These are phyloP conservation scores for Scaptomyza cyrtandrae DNA, from an alignment of 2,888 invertebrate species.

Conservation along the genomic window DNA sequence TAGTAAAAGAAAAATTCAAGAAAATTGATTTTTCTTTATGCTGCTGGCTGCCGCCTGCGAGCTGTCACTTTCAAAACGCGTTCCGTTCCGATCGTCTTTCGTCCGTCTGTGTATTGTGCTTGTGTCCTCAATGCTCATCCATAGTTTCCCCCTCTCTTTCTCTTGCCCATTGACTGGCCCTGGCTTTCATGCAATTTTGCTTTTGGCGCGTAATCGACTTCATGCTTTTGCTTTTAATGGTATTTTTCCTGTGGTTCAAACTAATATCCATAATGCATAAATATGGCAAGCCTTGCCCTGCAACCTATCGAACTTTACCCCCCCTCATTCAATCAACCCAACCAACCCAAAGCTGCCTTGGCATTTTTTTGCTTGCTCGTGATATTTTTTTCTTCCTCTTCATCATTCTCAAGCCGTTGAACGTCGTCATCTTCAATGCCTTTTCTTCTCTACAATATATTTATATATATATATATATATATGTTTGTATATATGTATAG, in stretches of 20 bases:
- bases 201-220: conserved; percentile 80
- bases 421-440: conserved; percentile 42
- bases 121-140: conserved; percentile 46
- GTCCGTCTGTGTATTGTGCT: conserved; percentile 43
- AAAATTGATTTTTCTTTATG: conserved; percentile 77
- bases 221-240: conserved; percentile 81
- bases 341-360: conserved; percentile 64
- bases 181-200: conserved; percentile 68
- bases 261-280: conserved; percentile 81
- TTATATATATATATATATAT: conserved; percentile 42
- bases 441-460: conserved; percentile 6
- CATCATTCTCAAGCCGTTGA: conserved; percentile 43
- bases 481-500: conserved; percentile 29
- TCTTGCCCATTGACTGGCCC: conserved; percentile 57
- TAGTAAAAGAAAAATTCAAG: conserved; percentile 71
- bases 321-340: conserved; percentile 4
- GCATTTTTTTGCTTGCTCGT: conserved; percentile 70
- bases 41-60: conserved; percentile 47
- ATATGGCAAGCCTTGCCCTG: conserved; percentile 67
- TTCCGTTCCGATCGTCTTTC: conserved; percentile 21
- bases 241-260: conserved; percentile 81
- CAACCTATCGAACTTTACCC: conserved; percentile 57
- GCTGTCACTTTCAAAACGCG: conserved; percentile 70
- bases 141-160: neutral
- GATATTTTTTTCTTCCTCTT: conserved; percentile 18